Evolutionary conservation across 2,888 invertebrate genomes (phyloP).

Genomic region (Omphaloscelis lunosa): DNA sequence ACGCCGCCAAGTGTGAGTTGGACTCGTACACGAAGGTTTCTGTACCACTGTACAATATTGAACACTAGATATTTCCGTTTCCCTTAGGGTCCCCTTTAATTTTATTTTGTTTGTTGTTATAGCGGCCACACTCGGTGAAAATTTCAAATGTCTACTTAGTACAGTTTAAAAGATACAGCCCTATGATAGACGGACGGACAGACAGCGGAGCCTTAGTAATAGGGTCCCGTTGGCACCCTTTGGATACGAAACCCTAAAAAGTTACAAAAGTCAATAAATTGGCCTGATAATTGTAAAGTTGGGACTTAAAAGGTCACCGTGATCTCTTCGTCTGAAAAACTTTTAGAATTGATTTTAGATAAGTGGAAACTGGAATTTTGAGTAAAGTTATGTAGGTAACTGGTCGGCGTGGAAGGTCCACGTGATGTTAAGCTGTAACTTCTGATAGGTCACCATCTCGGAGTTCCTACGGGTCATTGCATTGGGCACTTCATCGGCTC

Average conservation of each 20-base stretch:
- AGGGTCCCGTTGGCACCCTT: no score
- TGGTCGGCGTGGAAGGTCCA: background rate
- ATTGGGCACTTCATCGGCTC: background rate
- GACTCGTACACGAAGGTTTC: background rate
- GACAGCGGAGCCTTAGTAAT: no score
- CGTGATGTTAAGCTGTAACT: background rate
- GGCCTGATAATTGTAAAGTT: background rate
- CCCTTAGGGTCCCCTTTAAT: background rate
- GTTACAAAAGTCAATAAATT: constrained; percentile 20
- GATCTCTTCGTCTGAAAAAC: background rate
- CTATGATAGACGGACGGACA: no score
- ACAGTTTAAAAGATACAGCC: no score
- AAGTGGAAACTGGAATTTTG: background rate
- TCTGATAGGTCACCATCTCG: background rate
- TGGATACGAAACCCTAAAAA: constrained; percentile 4
- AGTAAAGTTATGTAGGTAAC: background rate
- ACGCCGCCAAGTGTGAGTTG: background rate
- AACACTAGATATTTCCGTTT: background rate
- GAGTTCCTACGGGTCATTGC: background rate
- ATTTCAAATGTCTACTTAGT: no score
- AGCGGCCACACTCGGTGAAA: no score
- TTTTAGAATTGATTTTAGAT: constrained; percentile 1
- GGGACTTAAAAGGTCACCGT: constrained; percentile 7
- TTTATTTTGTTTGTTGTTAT: background rate
- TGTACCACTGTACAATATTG: background rate